Conservation (phyloP, 1,140 invertebrate genomes). For the Drosophila baimaii region DNA sequence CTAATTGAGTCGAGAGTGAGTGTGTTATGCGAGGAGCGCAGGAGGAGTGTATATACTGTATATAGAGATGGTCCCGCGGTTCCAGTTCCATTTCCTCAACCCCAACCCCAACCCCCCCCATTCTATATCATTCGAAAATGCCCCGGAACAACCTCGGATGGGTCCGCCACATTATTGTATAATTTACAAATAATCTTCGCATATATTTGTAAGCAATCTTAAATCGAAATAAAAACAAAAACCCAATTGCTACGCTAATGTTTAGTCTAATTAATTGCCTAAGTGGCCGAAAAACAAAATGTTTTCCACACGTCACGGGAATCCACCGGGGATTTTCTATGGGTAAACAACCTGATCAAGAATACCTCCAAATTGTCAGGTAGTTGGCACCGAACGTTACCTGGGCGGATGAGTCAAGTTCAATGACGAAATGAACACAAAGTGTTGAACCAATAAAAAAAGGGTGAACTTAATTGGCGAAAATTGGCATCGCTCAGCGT, state of each 20-base stretch:
- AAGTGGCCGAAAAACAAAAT: constrained; percentile 55
- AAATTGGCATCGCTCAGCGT: constrained; percentile 55
- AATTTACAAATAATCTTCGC: constrained; percentile 74
- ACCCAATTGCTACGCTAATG: constrained; percentile 55
- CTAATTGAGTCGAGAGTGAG: constrained; percentile 52
- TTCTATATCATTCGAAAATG: constrained; percentile 25
- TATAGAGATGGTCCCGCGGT: constrained; percentile 65
- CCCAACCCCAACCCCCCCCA: constrained; percentile 6
- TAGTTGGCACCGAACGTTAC: constrained; percentile 40
- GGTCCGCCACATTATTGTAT: constrained; percentile 66
- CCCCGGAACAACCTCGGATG: constrained; percentile 32
- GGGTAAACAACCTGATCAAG: constrained; percentile 60
- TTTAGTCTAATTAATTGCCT: constrained; percentile 45
- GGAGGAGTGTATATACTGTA: constrained; percentile 74
- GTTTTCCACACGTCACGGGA: constrained; percentile 54
- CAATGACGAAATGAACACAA: constrained; percentile 71
- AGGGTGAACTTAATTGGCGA: constrained; percentile 28
- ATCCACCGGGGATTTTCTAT: constrained; percentile 31
- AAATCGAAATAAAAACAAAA: constrained; percentile 70
- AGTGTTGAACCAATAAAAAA: constrained; percentile 32
- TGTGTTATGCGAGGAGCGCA: constrained; percentile 9
- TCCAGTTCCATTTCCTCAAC: constrained; percentile 24
- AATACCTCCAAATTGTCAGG: neutral
- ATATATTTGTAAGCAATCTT: constrained; percentile 64
- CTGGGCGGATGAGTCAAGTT: constrained; percentile 74